Conservation (phyloP, 2,113 vertebrate genomes). For the Myotis davidii region DNA sequence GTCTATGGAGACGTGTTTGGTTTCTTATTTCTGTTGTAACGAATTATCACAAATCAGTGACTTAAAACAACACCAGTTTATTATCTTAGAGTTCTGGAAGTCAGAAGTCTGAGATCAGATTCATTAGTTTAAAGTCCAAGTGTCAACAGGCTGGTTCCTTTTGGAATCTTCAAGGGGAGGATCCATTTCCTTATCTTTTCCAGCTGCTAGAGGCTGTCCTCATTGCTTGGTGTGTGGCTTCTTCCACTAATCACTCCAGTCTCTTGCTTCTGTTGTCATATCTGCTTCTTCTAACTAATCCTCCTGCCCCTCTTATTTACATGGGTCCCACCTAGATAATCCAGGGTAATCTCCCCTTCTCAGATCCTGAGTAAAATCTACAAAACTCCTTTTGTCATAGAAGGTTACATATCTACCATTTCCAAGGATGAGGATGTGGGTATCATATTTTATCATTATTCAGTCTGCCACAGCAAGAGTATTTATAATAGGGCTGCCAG, state of each 20-base stretch:
- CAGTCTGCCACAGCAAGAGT: neutral
- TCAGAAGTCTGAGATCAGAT: neutral
- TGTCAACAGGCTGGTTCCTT: neutral
- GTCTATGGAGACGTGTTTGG: neutral
- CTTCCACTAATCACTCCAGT: rapidly evolving
- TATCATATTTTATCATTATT: neutral
- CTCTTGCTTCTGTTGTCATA: neutral
- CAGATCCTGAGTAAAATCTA: neutral
- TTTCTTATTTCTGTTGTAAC: neutral
- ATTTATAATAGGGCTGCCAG: neutral
- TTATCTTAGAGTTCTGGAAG: neutral
- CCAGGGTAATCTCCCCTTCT: neutral
- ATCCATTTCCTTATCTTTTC: neutral
- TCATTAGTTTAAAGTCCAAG: neutral
- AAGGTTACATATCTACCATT: neutral
- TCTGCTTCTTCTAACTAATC: neutral
- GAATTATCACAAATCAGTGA: neutral
- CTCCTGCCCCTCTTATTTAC: neutral
- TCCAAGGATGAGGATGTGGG: neutral
- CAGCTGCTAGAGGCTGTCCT: neutral
- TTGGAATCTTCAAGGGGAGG: neutral
- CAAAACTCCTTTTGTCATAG: neutral
- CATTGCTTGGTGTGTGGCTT: rapidly evolving
- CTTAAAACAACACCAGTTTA: neutral
- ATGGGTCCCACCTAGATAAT: neutral